A percentile compares a stretch with the other conserved stretches of the same genome.
Conservation (phyloP, 2,113 vertebrate genomes). For the Cheilinus undulatus region DNA sequence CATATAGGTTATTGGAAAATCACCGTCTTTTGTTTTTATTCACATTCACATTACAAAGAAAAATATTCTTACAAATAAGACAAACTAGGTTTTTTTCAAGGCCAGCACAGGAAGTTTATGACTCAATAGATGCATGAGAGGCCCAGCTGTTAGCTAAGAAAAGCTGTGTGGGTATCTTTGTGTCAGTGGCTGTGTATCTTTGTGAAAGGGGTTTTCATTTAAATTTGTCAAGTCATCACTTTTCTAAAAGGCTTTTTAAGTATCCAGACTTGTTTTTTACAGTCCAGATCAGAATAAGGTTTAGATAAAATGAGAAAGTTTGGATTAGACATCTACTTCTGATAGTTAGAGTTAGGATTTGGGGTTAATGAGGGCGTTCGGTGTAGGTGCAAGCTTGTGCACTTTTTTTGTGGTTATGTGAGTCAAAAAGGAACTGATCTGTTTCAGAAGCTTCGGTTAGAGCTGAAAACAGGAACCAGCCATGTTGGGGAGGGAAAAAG, state of each 20-base stretch:
- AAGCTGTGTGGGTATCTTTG: not conserved
- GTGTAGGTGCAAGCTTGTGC: not conserved
- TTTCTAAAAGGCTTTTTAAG: not conserved
- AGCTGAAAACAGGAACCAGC: constrained; percentile 67
- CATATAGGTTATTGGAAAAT: too few species aligned
- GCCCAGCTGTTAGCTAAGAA: not conserved
- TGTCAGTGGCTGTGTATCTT: not conserved
- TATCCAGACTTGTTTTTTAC: too few species aligned
- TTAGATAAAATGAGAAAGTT: not conserved
- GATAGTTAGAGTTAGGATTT: not conserved
- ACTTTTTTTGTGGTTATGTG: constrained; percentile 1
- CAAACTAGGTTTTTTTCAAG: too few species aligned
- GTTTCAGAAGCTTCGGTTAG: constrained; percentile 46
- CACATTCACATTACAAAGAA: too few species aligned
- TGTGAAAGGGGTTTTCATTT: not conserved
- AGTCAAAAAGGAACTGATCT: constrained; percentile 63
- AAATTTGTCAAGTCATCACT: not conserved
- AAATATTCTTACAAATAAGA: too few species aligned
- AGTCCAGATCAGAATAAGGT: rapidly evolving
- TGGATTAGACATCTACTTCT: not conserved
- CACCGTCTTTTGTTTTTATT: too few species aligned
- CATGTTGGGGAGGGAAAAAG: not conserved
- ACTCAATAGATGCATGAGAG: not conserved
- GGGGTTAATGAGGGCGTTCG: not conserved
- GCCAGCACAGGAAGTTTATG: not conserved